Percentiles rank a stretch among this genome's conserved stretches.
Evolutionary conservation across 2,797 vertebrate species (phyloP).

Genomic region (Gymnodraco acuticeps): DNA sequence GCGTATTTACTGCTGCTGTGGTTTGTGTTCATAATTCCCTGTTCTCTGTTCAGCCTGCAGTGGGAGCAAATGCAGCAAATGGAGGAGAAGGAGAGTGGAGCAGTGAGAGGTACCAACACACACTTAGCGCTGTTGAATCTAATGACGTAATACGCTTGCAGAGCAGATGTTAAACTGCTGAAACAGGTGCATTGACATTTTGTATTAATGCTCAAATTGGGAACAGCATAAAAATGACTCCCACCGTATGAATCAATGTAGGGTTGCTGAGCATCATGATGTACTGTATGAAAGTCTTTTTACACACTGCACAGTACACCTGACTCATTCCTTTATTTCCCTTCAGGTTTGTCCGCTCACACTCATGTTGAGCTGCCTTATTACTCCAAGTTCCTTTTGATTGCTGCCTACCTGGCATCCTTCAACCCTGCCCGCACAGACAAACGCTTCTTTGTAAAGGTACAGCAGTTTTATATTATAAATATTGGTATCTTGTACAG

Average conservation of each 20-base stretch:
- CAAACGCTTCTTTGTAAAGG: slow-evolving; percentile 98
- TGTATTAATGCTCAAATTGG: slow-evolving; percentile 1
- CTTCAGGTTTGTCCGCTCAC: slow-evolving; percentile 88
- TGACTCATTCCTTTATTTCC: slow-evolving; percentile 13
- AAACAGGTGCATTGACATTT: slow-evolving; percentile 6
- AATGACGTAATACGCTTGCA: background rate
- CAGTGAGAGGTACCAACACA: slow-evolving; percentile 88
- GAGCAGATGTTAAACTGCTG: slow-evolving; percentile 39
- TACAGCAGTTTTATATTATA: slow-evolving; percentile 53
- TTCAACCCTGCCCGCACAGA: slow-evolving; percentile 97
- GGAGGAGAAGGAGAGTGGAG: slow-evolving; percentile 86
- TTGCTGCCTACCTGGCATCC: slow-evolving; percentile 96
- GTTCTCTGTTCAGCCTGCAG: slow-evolving; percentile 85
- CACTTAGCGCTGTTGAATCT: slow-evolving; percentile 9
- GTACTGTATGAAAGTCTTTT: background rate
- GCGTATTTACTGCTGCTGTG: background rate
- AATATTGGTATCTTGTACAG: background rate
- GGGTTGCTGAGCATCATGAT: background rate
- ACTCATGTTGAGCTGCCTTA: slow-evolving; percentile 95
- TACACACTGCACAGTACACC: background rate
- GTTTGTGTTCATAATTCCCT: background rate
- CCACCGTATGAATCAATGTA: background rate
- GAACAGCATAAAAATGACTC: background rate
- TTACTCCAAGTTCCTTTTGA: slow-evolving; percentile 98
- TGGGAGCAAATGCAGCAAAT: slow-evolving; percentile 92